Evolutionary conservation across 2,113 vertebrate genomes (phyloP).

Genomic region (Phainopepla nitens): DNA sequence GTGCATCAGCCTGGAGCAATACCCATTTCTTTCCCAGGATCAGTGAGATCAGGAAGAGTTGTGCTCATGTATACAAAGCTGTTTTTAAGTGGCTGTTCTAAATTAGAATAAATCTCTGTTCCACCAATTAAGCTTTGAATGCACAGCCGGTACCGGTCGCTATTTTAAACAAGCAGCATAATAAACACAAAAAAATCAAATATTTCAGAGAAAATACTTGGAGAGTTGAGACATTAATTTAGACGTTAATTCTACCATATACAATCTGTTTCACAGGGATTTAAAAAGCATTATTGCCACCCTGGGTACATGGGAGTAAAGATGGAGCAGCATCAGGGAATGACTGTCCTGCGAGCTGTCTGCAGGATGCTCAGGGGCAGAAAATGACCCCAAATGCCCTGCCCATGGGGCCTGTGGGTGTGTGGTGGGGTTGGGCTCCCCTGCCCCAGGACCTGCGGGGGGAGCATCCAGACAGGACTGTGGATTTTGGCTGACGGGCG

Average conservation of each 20-base stretch:
- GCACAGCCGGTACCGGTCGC: neutral
- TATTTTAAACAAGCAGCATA: conserved; percentile 47
- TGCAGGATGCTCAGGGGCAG: neutral
- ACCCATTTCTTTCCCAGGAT: neutral
- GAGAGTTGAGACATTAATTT: conserved; percentile 65
- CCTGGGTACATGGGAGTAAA: conserved; percentile 55
- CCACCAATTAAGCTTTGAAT: conserved; percentile 36
- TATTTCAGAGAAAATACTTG: conserved; percentile 70
- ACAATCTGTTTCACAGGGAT: conserved; percentile 68
- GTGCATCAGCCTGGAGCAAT: neutral
- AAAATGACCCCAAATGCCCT: neutral
- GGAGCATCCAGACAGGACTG: neutral
- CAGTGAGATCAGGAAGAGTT: neutral
- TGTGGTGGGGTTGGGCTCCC: accelerated
- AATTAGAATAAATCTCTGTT: conserved; percentile 39
- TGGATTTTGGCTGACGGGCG: neutral
- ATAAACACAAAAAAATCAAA: conserved; percentile 69
- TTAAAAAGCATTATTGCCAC: conserved; percentile 63
- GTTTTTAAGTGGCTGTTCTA: conserved; percentile 40
- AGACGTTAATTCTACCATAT: conserved; percentile 27
- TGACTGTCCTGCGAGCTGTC: neutral
- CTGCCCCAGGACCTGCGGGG: accelerated
- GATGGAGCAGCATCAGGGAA: conserved; percentile 14
- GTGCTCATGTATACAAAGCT: conserved; percentile 37
- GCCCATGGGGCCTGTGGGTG: accelerated